These are phyloP conservation scores for Acleris holmiana DNA, from an alignment of 2,888 invertebrate species.

Conservation along the genomic window DNA sequence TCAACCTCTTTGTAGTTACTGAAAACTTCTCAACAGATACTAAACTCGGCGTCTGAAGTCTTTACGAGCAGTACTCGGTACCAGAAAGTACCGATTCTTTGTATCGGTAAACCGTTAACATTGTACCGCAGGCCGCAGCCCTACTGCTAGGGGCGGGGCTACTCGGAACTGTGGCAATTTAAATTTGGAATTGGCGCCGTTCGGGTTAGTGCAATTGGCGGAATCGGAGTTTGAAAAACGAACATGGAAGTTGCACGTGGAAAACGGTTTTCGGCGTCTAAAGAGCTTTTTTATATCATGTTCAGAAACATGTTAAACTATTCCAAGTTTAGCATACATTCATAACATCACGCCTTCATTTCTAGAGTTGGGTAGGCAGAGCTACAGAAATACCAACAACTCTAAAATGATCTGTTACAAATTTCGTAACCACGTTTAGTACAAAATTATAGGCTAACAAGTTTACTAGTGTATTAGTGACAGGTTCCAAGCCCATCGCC, in stretches of 20 bases:
- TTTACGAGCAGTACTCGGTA: constrained; percentile 66
- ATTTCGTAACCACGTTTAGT: too few relatives aligned
- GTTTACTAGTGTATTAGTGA: too few relatives aligned
- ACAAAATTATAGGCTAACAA: too few relatives aligned
- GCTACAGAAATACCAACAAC: too few relatives aligned
- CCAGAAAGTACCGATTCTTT: constrained; percentile 46
- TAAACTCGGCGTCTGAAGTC: constrained; percentile 65
- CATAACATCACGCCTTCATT: too few relatives aligned
- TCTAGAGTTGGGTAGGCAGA: too few relatives aligned
- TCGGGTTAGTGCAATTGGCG: constrained; percentile 24
- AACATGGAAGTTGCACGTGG: not conserved
- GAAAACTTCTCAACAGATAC: constrained; percentile 66
- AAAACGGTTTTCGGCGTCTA: not conserved
- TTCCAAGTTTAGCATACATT: too few relatives aligned
- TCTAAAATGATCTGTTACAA: too few relatives aligned
- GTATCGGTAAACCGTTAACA: constrained; percentile 46
- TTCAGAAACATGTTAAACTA: too few relatives aligned
- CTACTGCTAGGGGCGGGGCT: constrained; percentile 39
- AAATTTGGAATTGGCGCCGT: constrained; percentile 63
- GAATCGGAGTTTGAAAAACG: constrained; percentile 4
- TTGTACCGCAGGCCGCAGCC: constrained; percentile 43
- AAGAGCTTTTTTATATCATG: too few relatives aligned
- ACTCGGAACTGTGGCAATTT: constrained; percentile 50
- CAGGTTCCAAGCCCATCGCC: too few relatives aligned
- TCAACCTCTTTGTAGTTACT: constrained; percentile 59